Evolutionary conservation across 2,888 invertebrate species (phyloP).

Genomic region (Pachymerium ferrugineum): DNA sequence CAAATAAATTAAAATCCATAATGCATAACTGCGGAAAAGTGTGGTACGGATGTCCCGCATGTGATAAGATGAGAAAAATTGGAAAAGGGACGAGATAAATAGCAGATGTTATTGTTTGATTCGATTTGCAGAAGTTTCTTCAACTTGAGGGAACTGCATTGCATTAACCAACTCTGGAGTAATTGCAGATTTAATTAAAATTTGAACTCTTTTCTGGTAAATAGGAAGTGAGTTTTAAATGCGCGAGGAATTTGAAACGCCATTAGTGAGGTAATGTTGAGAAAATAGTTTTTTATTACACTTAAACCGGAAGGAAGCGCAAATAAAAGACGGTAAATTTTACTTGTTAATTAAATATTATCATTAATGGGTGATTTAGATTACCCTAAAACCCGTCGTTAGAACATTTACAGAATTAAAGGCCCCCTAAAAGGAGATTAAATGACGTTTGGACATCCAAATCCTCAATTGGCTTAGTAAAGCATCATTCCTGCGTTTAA

Average conservation of each 20-base stretch:
- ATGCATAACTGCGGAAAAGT: constrained; percentile 37
- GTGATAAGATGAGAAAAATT: background rate
- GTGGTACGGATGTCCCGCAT: background rate
- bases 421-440: no score
- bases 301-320: background rate
- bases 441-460: no score
- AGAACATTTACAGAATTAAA: no score
- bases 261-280: background rate
- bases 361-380: no score
- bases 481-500: background rate
- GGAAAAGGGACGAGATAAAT: background rate
- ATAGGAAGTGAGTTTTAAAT: constrained; percentile 18
- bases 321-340: background rate
- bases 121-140: no score
- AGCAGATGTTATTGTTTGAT: background rate
- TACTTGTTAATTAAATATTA: no score
- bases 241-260: background rate
- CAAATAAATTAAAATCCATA: constrained; percentile 42
- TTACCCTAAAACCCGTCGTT: no score
- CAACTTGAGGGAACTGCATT: no score
- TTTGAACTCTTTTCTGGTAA: background rate
- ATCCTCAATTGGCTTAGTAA: background rate
- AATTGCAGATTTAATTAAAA: background rate
- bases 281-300: background rate
- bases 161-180: no score